Evolutionary conservation across 2,888 invertebrate genomes (phyloP).

Genomic region (Drosophila birchii): DNA sequence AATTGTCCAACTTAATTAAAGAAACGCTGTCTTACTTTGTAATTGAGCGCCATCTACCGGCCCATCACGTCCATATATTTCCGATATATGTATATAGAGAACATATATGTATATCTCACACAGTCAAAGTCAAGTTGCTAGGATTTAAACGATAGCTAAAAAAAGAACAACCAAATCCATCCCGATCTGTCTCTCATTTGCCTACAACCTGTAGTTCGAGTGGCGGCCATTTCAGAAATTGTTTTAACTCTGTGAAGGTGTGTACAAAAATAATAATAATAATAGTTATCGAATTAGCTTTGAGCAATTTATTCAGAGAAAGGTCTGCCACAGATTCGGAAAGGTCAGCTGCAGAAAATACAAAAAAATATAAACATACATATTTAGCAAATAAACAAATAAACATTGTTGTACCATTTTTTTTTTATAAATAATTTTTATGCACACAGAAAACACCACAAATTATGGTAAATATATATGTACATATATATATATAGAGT

Average conservation of each 20-base stretch:
- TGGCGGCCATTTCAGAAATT: too few relatives aligned
- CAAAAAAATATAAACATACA: neutral
- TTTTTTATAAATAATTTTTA: neutral
- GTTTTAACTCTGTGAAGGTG: too few relatives aligned
- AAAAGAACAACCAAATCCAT: too few relatives aligned
- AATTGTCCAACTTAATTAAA: slow-evolving; percentile 79
- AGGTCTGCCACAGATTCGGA: neutral
- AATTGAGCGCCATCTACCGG: slow-evolving; percentile 56
- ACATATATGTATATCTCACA: neutral
- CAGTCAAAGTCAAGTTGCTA: neutral
- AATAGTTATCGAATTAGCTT: slow-evolving; percentile 1
- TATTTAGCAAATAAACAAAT: slow-evolving; percentile 2
- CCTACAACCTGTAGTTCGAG: too few relatives aligned
- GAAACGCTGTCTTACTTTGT: slow-evolving; percentile 74
- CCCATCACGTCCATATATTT: slow-evolving; percentile 1
- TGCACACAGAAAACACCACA: neutral
- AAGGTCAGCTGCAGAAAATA: slow-evolving; percentile 2
- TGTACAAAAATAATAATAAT: neutral
- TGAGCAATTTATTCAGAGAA: neutral
- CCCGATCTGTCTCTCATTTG: too few relatives aligned
- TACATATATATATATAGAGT: neutral
- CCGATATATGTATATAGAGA: neutral
- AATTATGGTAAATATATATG: slow-evolving; percentile 3
- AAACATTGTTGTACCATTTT: neutral
- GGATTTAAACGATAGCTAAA: neutral